Evolutionary conservation across 2,888 invertebrate genomes (phyloP), one percentile per base, ranked within the genome.

Genomic region (Brachyptera risi): DNA sequence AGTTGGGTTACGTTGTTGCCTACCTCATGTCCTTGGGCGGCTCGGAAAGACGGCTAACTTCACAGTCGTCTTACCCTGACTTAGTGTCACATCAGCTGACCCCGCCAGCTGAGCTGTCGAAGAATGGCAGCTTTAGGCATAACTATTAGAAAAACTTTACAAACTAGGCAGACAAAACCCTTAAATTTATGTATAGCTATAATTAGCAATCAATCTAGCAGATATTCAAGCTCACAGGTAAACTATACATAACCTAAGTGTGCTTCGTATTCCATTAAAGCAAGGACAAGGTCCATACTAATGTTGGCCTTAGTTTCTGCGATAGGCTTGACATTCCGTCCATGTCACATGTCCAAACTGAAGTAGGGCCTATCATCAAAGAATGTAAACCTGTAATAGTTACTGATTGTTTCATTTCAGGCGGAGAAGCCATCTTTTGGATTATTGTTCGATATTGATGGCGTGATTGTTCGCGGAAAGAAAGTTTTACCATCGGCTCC

Each of bases 391-490:
- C 31, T 31, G 5, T 7, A 5, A 5, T 31, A 31, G 7, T 11
- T 31, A 31, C 7, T 31, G 31, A 11, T 5, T 31, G 11, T 31
- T 11, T 31, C 7, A 7, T 31, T 5, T 7, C 31, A 31, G 31
- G 31, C 31, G 5, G 31, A 7, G 7, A 31, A 72, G 50, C 74
- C 76, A 42, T 73, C 73, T 35, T 85, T 85, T 73, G 85, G 85
- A n/a, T 74, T 86, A 50, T 73, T 85, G 37, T 83, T 86, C 69
- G 85, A 86, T 69, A 85, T 86, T 65, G 85, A 86, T 71, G 86
- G 85, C 1, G 85, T 86, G 1, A 79, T 86, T 68, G 80, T 83
- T 1, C 73, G 84, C 56, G 85, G 85, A 1, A 77, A 78, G 64
- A 77, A 77, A 59, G 75, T 84, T 5, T 70, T 86, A 44, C 83